These are phyloP conservation scores for Leptodactylus fallax DNA, from an alignment of 2,797 vertebrate genomes.

Conservation along the genomic window DNA sequence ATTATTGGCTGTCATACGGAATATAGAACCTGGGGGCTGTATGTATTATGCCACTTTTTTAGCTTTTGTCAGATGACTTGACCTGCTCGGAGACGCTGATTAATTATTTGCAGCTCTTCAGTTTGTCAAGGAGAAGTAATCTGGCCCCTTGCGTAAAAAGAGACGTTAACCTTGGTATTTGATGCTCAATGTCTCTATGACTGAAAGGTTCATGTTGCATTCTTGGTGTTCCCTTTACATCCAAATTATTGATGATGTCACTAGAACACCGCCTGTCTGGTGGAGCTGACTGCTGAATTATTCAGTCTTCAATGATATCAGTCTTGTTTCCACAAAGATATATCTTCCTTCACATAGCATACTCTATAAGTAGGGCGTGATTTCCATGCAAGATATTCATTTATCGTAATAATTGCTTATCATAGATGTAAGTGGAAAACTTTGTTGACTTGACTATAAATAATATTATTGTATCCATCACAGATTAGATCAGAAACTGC, in stretches of 20 bases:
- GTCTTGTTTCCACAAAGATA: conserved; percentile 5
- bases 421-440: neutral
- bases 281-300: conserved; percentile 18
- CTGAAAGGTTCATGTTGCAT: conserved; percentile 42
- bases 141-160: conserved; percentile 36
- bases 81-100: neutral
- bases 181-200: conserved; percentile 30
- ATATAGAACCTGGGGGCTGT: neutral
- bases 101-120: conserved; percentile 57
- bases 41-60: neutral
- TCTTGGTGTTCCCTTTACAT: conserved; percentile 35
- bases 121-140: neutral
- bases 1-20: neutral
- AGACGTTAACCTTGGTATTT: conserved; percentile 42
- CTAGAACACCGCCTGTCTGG: conserved; percentile 15
- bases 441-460: neutral
- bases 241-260: conserved; percentile 60
- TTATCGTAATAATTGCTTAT: neutral
- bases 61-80: neutral
- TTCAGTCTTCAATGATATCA: neutral
- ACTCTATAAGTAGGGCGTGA: neutral
- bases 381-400: neutral
- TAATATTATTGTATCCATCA: neutral
- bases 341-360: neutral
- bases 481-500: neutral